phyloP scores from a whole-genome alignment of 2,113 vertebrate genomes.

The Misgurnus anguillicaudatus region DNA sequence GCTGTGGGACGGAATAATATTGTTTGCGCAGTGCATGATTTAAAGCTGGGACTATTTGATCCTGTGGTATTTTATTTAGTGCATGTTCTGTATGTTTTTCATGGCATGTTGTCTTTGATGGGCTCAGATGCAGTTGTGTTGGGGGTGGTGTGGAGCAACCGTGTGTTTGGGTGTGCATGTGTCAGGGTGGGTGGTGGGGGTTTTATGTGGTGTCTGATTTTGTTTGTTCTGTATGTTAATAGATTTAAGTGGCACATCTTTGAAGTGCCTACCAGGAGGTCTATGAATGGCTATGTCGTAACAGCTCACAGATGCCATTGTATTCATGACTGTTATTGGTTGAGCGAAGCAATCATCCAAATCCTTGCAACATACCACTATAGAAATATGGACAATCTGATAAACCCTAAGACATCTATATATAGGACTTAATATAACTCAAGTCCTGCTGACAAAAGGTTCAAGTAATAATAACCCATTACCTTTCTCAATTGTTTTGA shows the following conservation, averaged over 20 bases:
- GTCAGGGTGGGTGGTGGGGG: background rate
- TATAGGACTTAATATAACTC: conserved; percentile 67
- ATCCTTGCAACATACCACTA: conserved; percentile 67
- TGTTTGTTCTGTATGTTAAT: conserved; percentile 57
- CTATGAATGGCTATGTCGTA: conserved; percentile 47
- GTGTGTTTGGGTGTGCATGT: conserved; percentile 5
- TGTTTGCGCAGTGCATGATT: background rate
- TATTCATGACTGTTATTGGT: conserved; percentile 52
- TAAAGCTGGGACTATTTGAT: background rate
- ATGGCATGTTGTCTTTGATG: conserved; percentile 37
- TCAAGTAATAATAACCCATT: conserved; percentile 12
- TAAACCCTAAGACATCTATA: conserved; percentile 74
- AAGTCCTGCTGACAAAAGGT: conserved; percentile 14
- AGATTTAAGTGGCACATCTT: conserved; percentile 56
- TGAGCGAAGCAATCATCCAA: conserved; percentile 61
- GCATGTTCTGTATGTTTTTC: conserved; percentile 14
- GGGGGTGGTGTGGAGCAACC: background rate
- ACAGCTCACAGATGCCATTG: conserved; percentile 50
- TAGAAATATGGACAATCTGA: conserved; percentile 72
- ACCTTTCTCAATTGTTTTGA: background rate
- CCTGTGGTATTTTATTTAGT: background rate
- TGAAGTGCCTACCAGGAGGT: conserved; percentile 52
- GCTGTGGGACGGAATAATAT: background rate
- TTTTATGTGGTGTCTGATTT: conserved; percentile 38
- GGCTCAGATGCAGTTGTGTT: conserved; percentile 10